A percentile compares a stretch with the other conserved stretches of the same genome.
Evolutionary conservation across 1,140 invertebrate species (phyloP).

Genomic region (Heterodera schachtii): DNA sequence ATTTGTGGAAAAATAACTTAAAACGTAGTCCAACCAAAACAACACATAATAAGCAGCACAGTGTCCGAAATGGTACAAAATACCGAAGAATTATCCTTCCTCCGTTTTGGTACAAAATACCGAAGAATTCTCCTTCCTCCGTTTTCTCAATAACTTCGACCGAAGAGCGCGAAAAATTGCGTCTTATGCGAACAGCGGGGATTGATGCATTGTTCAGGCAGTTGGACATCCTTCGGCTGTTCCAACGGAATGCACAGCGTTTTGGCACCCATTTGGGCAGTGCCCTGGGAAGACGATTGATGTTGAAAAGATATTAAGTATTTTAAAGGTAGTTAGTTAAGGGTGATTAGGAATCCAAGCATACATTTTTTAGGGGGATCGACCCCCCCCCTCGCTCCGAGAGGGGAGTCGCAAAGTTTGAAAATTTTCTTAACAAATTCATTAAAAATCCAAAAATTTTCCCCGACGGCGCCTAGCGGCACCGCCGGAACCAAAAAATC

Average conservation of each 20-base stretch:
- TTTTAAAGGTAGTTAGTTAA: background rate
- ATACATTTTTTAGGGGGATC: no score
- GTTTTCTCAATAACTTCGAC: constrained; percentile 80
- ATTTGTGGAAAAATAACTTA: background rate
- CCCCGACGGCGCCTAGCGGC: no score
- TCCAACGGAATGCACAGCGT: constrained; percentile 93
- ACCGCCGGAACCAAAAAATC: no score
- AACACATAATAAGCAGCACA: background rate
- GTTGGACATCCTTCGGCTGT: constrained; percentile 73
- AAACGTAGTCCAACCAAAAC: background rate
- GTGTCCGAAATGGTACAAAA: background rate
- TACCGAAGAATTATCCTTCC: background rate
- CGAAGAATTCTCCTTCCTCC: background rate
- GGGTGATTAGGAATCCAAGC: no score
- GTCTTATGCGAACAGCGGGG: constrained; percentile 81
- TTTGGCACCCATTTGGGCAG: constrained; percentile 96
- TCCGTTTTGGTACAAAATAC: no score
- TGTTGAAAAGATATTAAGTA: background rate
- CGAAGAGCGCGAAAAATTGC: constrained; percentile 87
- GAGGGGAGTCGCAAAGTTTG: no score
- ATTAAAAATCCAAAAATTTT: no score
- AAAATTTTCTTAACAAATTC: no score
- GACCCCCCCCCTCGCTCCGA: no score
- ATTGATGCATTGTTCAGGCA: constrained; percentile 82
- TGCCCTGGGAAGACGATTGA: constrained; percentile 66